These are phyloP conservation scores for Pseudorasbora parva DNA, from an alignment of 2,113 vertebrate species.

Conservation along the genomic window DNA sequence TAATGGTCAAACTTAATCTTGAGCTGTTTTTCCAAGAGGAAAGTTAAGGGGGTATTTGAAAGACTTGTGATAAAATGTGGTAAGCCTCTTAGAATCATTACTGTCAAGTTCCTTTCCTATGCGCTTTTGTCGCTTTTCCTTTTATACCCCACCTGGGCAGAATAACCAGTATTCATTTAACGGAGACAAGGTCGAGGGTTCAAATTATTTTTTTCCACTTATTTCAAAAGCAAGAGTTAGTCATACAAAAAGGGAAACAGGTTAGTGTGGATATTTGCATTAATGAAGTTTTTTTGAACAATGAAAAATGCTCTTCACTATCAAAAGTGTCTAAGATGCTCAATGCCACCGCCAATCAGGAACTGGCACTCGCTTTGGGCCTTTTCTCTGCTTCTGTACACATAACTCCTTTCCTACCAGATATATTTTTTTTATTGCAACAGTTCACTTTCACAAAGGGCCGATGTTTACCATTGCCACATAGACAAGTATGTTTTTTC, in stretches of 20 bases:
- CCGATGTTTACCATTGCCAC: slow-evolving; percentile 47
- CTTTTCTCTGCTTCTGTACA: not conserved
- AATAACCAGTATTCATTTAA: slow-evolving; percentile 13
- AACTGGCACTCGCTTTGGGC: not conserved
- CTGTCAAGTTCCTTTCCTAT: slow-evolving; percentile 12
- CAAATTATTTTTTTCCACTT: not conserved
- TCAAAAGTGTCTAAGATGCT: not conserved
- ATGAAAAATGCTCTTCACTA: slow-evolving; percentile 3
- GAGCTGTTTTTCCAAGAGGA: not conserved
- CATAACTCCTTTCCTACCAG: not conserved
- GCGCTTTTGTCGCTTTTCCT: slow-evolving; percentile 6
- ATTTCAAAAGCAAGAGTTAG: not conserved
- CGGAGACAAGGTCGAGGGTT: not conserved
- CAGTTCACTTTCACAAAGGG: slow-evolving; percentile 22
- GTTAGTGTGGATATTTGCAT: slow-evolving; percentile 1
- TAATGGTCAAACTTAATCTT: slow-evolving; percentile 3
- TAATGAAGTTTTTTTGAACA: not conserved
- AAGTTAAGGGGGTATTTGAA: not conserved
- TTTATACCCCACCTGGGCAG: slow-evolving; percentile 9
- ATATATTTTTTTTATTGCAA: slow-evolving; percentile 23
- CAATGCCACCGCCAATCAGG: slow-evolving; percentile 15
- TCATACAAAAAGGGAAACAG: not conserved
- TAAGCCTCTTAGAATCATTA: slow-evolving; percentile 35
- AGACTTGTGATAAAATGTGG: slow-evolving; percentile 39
- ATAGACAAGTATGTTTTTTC: slow-evolving; percentile 33